Percentiles rank a stretch among this genome's conserved stretches.
Conservation (phyloP, 1,140 invertebrate genomes). For the Ceratosolen solmsi region DNA sequence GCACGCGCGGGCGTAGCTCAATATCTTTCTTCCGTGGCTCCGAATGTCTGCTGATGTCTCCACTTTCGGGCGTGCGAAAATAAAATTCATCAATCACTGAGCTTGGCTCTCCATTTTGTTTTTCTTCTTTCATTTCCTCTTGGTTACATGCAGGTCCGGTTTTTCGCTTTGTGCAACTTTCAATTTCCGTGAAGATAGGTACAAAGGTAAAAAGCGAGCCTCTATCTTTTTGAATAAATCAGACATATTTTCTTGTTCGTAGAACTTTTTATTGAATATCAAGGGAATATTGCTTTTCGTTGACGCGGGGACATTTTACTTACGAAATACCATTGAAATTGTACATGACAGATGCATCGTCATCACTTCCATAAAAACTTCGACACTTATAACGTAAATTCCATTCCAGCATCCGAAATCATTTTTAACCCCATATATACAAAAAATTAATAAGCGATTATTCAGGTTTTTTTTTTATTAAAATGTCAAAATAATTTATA, state of each 20-base stretch:
- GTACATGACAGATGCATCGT: not conserved
- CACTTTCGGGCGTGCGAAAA: slow-evolving; percentile 17
- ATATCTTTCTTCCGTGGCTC: slow-evolving; percentile 32
- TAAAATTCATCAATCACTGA: slow-evolving; percentile 48
- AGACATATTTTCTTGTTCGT: not conserved
- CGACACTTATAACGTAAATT: not conserved
- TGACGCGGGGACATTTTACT: not conserved
- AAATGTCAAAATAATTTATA: too few species aligned
- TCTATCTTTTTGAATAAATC: slow-evolving; percentile 1
- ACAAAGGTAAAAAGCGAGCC: not conserved
- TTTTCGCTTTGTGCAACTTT: slow-evolving; percentile 4
- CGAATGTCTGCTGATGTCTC: slow-evolving; percentile 23
- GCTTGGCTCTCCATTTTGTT: not conserved
- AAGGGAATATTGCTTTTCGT: not conserved
- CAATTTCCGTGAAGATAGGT: not conserved
- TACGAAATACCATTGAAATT: not conserved
- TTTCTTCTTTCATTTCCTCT: not conserved
- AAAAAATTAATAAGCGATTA: too few species aligned
- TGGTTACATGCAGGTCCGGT: not conserved
- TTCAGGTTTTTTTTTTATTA: too few species aligned
- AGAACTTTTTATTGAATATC: not conserved
- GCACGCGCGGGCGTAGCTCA: not conserved
- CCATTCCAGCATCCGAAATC: too few species aligned
- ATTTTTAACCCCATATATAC: too few species aligned
- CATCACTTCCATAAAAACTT: not conserved